Evolutionary conservation across 2,113 vertebrate species (phyloP).

Genomic region (Gallinago media): DNA sequence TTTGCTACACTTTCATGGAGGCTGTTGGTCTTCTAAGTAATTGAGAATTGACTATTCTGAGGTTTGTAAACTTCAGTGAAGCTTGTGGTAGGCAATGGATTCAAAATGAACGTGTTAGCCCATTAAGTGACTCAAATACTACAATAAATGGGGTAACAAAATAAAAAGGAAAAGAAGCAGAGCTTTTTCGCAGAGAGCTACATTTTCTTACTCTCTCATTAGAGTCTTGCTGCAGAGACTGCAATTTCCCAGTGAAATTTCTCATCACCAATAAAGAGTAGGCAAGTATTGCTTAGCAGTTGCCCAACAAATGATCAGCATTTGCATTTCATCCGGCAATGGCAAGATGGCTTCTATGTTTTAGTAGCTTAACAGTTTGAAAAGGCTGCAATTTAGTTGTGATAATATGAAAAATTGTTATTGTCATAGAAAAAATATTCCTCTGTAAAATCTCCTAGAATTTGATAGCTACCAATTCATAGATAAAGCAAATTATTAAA

Average conservation of each 20-base stretch:
- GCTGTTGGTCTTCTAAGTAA: conserved; percentile 7
- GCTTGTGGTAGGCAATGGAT: neutral
- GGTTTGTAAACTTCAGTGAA: conserved; percentile 15
- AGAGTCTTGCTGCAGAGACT: neutral
- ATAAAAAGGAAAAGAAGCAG: neutral
- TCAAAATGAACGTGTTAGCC: neutral
- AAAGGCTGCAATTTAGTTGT: neutral
- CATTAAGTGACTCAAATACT: neutral
- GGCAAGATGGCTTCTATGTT: neutral
- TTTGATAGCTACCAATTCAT: neutral
- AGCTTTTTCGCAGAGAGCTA: neutral
- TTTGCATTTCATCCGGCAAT: neutral
- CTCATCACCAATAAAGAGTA: neutral
- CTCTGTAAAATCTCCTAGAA: neutral
- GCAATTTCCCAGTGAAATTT: neutral
- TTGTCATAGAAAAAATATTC: neutral
- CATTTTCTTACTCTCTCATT: neutral
- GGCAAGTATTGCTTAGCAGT: neutral
- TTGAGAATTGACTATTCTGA: conserved; percentile 22
- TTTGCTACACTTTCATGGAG: neutral
- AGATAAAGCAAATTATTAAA: neutral
- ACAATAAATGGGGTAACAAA: neutral
- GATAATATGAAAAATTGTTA: neutral
- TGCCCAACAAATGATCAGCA: neutral
- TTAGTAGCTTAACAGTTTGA: neutral